Evolutionary conservation across 2,888 invertebrate genomes (phyloP).

Genomic region (Harpalus rubripes): DNA sequence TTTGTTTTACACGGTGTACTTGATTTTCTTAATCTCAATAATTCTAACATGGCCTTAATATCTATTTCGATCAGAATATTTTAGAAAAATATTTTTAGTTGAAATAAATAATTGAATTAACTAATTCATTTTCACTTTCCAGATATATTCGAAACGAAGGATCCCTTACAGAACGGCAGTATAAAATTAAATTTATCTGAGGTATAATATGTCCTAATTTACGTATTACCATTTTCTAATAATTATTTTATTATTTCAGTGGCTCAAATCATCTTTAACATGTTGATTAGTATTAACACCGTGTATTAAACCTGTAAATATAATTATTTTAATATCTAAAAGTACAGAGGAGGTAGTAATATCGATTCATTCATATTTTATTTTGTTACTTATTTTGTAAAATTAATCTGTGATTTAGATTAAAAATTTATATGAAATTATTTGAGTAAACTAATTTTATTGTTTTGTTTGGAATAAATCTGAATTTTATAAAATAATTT

Average conservation of each 20-base stretch:
- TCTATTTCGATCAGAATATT: no score
- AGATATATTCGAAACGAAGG: conserved; percentile 88
- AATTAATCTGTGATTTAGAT: conserved; percentile 53
- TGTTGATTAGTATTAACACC: conserved; percentile 78
- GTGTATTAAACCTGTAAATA: conserved; percentile 41
- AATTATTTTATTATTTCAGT: conserved; percentile 79
- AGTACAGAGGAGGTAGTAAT: conserved; percentile 43
- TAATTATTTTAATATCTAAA: conserved; percentile 17
- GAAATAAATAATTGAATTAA: conserved; percentile 43
- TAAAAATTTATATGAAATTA: conserved; percentile 19
- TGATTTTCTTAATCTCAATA: no score
- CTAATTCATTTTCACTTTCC: conserved; percentile 71
- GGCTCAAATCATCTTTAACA: conserved; percentile 86
- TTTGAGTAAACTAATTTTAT: conserved; percentile 20
- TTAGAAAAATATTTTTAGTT: no score
- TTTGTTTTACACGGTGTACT: no score
- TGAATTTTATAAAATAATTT: conserved; percentile 28
- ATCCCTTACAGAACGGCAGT: conserved; percentile 88
- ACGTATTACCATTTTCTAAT: conserved; percentile 12
- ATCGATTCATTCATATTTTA: conserved; percentile 17
- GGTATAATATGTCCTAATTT: conserved; percentile 78
- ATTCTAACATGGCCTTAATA: no score
- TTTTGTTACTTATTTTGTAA: conserved; percentile 44
- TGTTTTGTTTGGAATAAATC: conserved; percentile 32
- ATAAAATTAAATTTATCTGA: conserved; percentile 90